These are phyloP conservation scores for Erynnis tages DNA, from an alignment of 2,888 invertebrate species.

Conservation along the genomic window DNA sequence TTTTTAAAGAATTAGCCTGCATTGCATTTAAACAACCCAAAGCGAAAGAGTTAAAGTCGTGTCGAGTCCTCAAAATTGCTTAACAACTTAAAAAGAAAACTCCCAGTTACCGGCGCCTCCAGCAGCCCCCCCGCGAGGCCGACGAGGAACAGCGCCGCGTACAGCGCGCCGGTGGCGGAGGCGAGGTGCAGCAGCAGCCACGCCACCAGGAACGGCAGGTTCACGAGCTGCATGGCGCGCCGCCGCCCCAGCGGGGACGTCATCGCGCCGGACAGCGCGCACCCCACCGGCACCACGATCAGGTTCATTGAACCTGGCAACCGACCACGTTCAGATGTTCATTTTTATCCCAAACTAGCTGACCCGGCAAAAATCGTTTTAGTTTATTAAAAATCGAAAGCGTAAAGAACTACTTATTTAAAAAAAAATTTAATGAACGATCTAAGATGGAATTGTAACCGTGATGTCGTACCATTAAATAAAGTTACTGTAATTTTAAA, in stretches of 20 bases:
- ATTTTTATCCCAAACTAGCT: neutral
- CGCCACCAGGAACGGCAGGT: slow-evolving; percentile 87
- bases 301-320: slow-evolving; percentile 88
- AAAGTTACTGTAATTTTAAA: too few species aligned
- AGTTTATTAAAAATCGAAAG: too few species aligned
- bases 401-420: too few species aligned
- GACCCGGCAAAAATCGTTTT: neutral
- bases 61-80: too few species aligned
- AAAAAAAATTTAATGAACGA: too few species aligned
- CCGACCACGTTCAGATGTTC: slow-evolving; percentile 9
- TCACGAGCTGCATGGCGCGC: slow-evolving; percentile 88
- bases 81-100: too few species aligned
- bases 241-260: slow-evolving; percentile 88
- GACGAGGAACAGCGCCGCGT: slow-evolving; percentile 85
- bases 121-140: slow-evolving; percentile 89
- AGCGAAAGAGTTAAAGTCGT: too few species aligned
- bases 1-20: too few species aligned
- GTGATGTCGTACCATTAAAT: too few species aligned
- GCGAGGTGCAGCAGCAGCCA: slow-evolving; percentile 89
- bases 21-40: too few species aligned
- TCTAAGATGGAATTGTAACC: too few species aligned
- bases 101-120: slow-evolving; percentile 87
- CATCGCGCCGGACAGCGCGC: slow-evolving; percentile 86
- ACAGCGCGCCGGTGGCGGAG: slow-evolving; percentile 82
- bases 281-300: slow-evolving; percentile 90